phyloP scores from a whole-genome alignment of 2,888 invertebrate species.

The Eustalomyia histrio region DNA sequence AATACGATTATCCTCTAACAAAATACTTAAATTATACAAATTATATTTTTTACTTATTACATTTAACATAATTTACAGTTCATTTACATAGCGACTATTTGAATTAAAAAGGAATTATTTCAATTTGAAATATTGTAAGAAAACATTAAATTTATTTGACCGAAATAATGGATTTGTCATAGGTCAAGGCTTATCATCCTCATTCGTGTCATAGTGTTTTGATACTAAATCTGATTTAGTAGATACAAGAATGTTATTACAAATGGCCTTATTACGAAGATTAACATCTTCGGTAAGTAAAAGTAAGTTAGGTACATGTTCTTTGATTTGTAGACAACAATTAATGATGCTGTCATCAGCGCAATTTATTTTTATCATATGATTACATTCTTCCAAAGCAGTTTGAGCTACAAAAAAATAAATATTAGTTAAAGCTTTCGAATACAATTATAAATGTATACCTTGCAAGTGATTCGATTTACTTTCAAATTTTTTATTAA shows the following conservation, averaged over 20 bases:
- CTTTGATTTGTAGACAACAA: slow-evolving; percentile 80
- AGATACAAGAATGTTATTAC: slow-evolving; percentile 77
- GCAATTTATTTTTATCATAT: slow-evolving; percentile 77
- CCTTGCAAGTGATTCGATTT: slow-evolving; percentile 69
- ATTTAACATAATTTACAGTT: neutral
- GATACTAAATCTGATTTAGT: slow-evolving; percentile 73
- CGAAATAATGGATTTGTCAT: slow-evolving; percentile 18
- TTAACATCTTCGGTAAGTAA: slow-evolving; percentile 81
- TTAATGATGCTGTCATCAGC: slow-evolving; percentile 81
- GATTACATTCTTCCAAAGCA: slow-evolving; percentile 78
- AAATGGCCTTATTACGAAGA: slow-evolving; percentile 80
- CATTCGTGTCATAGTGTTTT: slow-evolving; percentile 43
- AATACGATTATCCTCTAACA: neutral
- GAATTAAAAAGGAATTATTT: slow-evolving; percentile 3
- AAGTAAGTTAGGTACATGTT: slow-evolving; percentile 77
- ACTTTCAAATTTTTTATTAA: slow-evolving; percentile 72
- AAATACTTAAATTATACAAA: neutral
- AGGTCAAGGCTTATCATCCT: slow-evolving; percentile 27
- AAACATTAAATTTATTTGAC: slow-evolving; percentile 28
- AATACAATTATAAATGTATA: slow-evolving; percentile 37
- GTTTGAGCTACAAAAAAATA: slow-evolving; percentile 78
- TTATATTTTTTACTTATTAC: neutral
- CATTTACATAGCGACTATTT: neutral
- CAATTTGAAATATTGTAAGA: slow-evolving; percentile 25
- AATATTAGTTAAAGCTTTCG: neutral